Percentiles rank a stretch among this genome's conserved stretches.
These are phyloP conservation scores for Corydoras sp. DNA, from an alignment of 2,113 vertebrate genomes.

Conservation along the genomic window DNA sequence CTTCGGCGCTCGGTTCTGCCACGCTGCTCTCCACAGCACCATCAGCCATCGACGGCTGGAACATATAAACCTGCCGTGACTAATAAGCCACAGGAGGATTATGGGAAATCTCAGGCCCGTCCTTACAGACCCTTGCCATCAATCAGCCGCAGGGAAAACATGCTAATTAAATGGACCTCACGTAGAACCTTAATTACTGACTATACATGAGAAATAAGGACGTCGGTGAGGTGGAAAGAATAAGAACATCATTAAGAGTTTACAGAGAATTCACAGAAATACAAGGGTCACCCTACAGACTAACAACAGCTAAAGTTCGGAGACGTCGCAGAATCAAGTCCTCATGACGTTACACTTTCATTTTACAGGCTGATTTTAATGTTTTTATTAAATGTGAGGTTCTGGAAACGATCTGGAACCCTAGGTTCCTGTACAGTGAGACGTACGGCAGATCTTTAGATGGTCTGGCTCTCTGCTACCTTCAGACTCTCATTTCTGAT, in stretches of 20 bases:
- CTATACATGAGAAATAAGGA: neutral
- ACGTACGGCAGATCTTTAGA: no score
- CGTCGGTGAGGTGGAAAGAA: neutral
- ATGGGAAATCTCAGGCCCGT: slow-evolving; percentile 39
- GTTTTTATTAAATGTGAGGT: no score
- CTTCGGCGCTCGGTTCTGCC: slow-evolving; percentile 48
- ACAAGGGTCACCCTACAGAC: no score
- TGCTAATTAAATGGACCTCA: slow-evolving; percentile 40
- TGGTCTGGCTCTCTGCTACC: no score
- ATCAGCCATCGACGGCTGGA: slow-evolving; percentile 52
- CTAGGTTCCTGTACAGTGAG: no score
- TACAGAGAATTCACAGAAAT: no score
- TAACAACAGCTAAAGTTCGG: no score
- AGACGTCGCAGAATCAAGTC: no score
- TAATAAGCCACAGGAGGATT: slow-evolving; percentile 54
- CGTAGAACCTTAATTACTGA: slow-evolving; percentile 38
- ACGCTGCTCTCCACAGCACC: slow-evolving; percentile 52
- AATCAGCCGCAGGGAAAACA: slow-evolving; percentile 50
- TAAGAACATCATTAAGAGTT: neutral
- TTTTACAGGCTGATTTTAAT: no score
- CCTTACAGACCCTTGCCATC: slow-evolving; percentile 56
- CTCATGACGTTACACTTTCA: no score
- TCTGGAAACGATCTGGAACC: no score
- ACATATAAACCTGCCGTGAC: slow-evolving; percentile 54
- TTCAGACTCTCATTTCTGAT: no score